phyloP scores from a whole-genome alignment of 2,113 vertebrate species.

The Cepphus grylle region DNA sequence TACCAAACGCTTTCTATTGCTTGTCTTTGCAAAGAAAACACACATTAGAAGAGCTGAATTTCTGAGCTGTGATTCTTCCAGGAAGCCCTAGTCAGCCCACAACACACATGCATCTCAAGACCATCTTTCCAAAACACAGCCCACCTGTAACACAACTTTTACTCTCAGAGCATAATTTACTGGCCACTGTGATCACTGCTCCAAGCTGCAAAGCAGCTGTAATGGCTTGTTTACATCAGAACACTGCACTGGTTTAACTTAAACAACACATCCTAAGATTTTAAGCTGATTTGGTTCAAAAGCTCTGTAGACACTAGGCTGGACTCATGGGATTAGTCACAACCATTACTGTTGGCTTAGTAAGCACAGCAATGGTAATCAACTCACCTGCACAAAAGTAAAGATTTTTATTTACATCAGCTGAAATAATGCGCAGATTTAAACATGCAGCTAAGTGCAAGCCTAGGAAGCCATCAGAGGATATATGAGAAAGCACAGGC shows the following conservation, averaged over 20 bases:
- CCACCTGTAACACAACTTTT: neutral
- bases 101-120: neutral
- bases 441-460: neutral
- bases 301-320: neutral
- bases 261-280: conserved; percentile 15
- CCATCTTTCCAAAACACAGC: neutral
- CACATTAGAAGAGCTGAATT: neutral
- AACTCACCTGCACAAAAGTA: neutral
- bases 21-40: neutral
- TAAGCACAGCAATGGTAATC: neutral
- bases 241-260: neutral
- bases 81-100: neutral
- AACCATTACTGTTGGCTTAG: neutral
- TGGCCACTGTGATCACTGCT: neutral
- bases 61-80: neutral
- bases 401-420: neutral
- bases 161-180: neutral
- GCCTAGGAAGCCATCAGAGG: neutral
- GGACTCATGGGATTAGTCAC: neutral
- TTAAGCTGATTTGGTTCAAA: conserved; percentile 50
- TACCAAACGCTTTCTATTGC: neutral
- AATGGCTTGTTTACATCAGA: conserved; percentile 12
- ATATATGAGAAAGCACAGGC: neutral
- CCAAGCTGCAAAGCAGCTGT: neutral
- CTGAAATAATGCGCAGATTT: neutral